These are phyloP conservation scores for Poecilia velifera DNA, from an alignment of 2,797 vertebrate species.

Conservation along the genomic window DNA sequence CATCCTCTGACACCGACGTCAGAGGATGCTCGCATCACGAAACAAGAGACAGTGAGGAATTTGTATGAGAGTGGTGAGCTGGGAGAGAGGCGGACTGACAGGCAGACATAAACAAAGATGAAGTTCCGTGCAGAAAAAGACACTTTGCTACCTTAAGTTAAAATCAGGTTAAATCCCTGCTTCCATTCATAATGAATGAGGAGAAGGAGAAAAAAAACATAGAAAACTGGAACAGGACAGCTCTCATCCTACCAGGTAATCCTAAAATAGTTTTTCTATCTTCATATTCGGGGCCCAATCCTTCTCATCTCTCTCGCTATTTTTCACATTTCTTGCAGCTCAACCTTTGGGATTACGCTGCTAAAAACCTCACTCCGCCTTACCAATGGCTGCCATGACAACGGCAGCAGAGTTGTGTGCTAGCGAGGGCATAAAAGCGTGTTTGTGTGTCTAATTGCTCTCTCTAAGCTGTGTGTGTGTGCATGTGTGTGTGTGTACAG, in stretches of 20 bases:
- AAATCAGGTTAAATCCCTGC: conserved; percentile 34
- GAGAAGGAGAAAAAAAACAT: conserved; percentile 15
- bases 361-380: conserved; percentile 72
- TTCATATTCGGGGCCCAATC: conserved; percentile 21
- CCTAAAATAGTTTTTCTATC: conserved; percentile 16
- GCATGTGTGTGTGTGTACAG: conserved; percentile 21
- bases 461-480: conserved; percentile 16
- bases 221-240: conserved; percentile 31
- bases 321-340: conserved; percentile 76
- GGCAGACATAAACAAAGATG: conserved; percentile 18
- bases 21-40: conserved; percentile 62
- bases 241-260: conserved; percentile 8
- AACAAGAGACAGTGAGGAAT: conserved; percentile 29
- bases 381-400: conserved; percentile 85
- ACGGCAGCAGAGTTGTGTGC: conserved; percentile 71
- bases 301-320: conserved; percentile 27
- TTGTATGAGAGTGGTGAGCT: conserved; percentile 8
- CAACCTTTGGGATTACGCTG: conserved; percentile 78
- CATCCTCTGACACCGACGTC: conserved; percentile 76
- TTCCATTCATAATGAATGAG: conserved; percentile 34
- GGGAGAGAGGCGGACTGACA: conserved; percentile 25
- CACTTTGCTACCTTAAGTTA: conserved; percentile 14
- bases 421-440: conserved; percentile 59
- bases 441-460: conserved; percentile 71
- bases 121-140: conserved; percentile 23